Evolutionary conservation across 2,113 vertebrate genomes (phyloP).

Genomic region (Daphoenositta chrysoptera): DNA sequence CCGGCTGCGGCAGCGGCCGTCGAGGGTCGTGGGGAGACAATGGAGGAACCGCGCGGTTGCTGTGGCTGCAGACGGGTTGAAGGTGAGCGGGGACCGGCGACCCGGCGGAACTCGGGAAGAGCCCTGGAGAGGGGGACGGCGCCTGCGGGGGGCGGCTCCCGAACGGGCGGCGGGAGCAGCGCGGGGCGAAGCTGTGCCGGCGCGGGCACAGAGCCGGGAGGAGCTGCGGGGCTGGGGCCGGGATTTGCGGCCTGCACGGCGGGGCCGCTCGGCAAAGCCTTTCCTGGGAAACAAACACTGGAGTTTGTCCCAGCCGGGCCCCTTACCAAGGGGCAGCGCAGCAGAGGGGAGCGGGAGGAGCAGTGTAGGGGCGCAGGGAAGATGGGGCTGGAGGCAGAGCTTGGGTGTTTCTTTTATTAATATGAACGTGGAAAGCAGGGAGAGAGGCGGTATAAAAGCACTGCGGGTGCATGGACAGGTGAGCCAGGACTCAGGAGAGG

Average conservation of each 20-base stretch:
- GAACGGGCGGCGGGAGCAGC: not conserved
- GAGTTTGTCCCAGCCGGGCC: not conserved
- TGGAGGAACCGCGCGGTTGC: not conserved
- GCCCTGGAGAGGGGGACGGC: too few relatives aligned
- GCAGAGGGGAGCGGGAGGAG: too few relatives aligned
- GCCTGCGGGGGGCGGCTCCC: too few relatives aligned
- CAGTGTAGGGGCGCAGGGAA: too few relatives aligned
- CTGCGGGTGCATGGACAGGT: not conserved
- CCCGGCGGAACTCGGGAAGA: not conserved
- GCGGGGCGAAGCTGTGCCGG: too few relatives aligned
- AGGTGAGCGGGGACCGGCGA: not conserved
- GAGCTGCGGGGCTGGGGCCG: not conserved
- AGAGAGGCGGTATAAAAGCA: rapidly evolving
- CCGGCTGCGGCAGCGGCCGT: too few relatives aligned
- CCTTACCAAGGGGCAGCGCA: not conserved
- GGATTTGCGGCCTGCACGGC: not conserved
- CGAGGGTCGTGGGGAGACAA: too few relatives aligned
- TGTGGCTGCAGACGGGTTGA: not conserved
- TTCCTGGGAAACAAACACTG: rapidly evolving
- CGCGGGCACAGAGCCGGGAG: not conserved
- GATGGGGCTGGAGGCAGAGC: not conserved
- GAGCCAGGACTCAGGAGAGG: too few relatives aligned
- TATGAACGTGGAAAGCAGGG: too few relatives aligned
- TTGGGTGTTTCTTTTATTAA: not conserved
- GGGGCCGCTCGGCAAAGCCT: too few relatives aligned